phyloP scores from a whole-genome alignment of 2,888 invertebrate genomes.

The Oegoconia quadripuncta region DNA sequence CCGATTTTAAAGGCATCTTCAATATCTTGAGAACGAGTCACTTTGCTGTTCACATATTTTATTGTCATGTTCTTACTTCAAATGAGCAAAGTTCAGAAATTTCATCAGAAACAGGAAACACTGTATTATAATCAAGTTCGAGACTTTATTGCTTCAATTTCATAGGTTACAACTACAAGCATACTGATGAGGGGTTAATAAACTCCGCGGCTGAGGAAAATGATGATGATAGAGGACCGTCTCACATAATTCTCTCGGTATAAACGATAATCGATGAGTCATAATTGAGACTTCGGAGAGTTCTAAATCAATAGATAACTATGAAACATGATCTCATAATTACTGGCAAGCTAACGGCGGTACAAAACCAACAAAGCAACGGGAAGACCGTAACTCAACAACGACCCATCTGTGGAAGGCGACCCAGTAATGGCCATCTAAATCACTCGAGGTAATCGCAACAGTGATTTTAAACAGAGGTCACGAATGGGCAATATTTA shows the following conservation, averaged over 20 bases:
- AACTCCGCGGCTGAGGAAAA: slow-evolving; percentile 43
- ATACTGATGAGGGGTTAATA: slow-evolving; percentile 42
- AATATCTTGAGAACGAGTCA: too few species aligned
- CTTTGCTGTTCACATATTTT: too few species aligned
- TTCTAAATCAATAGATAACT: slow-evolving; percentile 70
- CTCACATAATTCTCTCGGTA: slow-evolving; percentile 56
- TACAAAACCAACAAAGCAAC: slow-evolving; percentile 65
- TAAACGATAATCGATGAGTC: slow-evolving; percentile 63
- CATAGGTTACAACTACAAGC: slow-evolving; percentile 27
- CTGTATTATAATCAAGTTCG: slow-evolving; percentile 1
- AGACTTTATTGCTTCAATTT: slow-evolving; percentile 16
- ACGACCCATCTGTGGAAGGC: slow-evolving; percentile 58
- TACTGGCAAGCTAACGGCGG: slow-evolving; percentile 55
- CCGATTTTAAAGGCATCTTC: too few species aligned
- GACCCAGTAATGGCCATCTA: slow-evolving; percentile 65
- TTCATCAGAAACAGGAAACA: slow-evolving; percentile 1
- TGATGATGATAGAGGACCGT: slow-evolving; percentile 53
- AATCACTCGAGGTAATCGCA: slow-evolving; percentile 71
- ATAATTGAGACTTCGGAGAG: slow-evolving; percentile 67
- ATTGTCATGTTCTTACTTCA: too few species aligned
- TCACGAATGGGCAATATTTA: slow-evolving; percentile 69
- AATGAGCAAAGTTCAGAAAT: background rate
- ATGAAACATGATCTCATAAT: slow-evolving; percentile 74
- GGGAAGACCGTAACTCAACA: slow-evolving; percentile 67
- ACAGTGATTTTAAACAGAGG: slow-evolving; percentile 66